Conservation (phyloP, 2,113 vertebrate species). For the Sardina pilchardus region DNA sequence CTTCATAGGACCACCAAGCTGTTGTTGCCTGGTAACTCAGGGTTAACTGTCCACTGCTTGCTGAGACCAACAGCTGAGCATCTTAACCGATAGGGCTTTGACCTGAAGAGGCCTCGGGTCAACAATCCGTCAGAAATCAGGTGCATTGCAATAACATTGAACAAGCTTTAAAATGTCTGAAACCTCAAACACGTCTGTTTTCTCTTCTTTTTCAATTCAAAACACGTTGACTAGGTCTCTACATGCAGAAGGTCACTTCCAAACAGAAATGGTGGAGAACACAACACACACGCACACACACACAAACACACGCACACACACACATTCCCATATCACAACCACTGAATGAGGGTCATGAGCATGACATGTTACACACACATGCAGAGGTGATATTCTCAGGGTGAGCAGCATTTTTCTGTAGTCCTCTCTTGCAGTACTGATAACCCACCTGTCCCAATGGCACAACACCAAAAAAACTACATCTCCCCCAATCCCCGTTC, state of each 20-base stretch:
- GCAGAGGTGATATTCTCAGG: conserved; percentile 18
- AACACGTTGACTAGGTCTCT: neutral
- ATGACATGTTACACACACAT: neutral
- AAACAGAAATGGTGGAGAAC: neutral
- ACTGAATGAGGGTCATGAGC: conserved; percentile 21
- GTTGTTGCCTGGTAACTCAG: neutral
- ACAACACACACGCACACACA: conserved; percentile 30
- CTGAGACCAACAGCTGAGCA: neutral
- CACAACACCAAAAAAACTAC: neutral
- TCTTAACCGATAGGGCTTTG: neutral
- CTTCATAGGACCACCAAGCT: neutral
- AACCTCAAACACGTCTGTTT: neutral
- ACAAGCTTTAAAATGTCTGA: neutral
- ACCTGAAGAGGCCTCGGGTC: neutral
- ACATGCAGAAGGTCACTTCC: conserved; percentile 10
- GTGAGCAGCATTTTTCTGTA: conserved; percentile 12
- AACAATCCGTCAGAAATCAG: neutral
- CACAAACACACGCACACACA: conserved; percentile 20
- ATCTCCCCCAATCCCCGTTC: neutral
- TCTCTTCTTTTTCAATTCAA: neutral
- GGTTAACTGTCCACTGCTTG: neutral
- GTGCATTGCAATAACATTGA: neutral
- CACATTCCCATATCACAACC: conserved; percentile 35
- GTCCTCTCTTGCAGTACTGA: neutral
- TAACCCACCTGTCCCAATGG: conserved; percentile 9